Percentiles rank a stretch among this genome's conserved stretches.
Conservation (phyloP, 2,113 vertebrate genomes). For the Gambusia holbrooki region DNA sequence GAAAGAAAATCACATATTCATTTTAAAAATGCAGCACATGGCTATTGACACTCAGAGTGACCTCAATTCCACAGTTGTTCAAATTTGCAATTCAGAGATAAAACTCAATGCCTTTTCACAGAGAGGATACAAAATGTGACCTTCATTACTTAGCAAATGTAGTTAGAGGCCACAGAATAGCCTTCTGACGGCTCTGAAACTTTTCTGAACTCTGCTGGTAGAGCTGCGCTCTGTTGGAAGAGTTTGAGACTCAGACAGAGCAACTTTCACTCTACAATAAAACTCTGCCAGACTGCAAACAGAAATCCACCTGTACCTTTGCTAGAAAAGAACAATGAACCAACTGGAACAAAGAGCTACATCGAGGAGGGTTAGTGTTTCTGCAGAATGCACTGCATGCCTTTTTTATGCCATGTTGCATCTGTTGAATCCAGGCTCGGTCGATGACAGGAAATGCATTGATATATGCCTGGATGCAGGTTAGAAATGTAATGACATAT, state of each 20-base stretch:
- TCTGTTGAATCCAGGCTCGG: too few relatives aligned
- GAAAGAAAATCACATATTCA: constrained; percentile 14
- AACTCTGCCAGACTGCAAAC: constrained; percentile 6
- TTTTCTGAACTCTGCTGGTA: constrained; percentile 27
- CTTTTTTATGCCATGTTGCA: too few relatives aligned
- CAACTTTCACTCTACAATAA: constrained; percentile 38
- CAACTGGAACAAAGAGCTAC: not conserved
- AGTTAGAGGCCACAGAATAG: constrained; percentile 43
- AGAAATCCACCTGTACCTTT: not conserved
- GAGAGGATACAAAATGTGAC: constrained; percentile 43
- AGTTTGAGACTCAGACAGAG: not conserved
- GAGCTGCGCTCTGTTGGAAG: constrained; percentile 25
- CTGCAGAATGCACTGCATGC: too few relatives aligned
- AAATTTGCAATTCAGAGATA: constrained; percentile 61
- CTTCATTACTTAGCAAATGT: constrained; percentile 65
- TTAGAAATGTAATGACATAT: too few relatives aligned
- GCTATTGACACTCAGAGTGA: constrained; percentile 38
- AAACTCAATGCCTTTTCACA: constrained; percentile 24
- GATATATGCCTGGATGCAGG: too few relatives aligned
- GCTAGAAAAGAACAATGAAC: not conserved
- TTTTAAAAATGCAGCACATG: constrained; percentile 36
- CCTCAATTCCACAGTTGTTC: constrained; percentile 51
- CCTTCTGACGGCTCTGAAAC: constrained; percentile 22
- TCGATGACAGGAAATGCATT: too few relatives aligned
- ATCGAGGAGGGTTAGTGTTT: too few relatives aligned